These are phyloP conservation scores for Rhynchonycteris naso DNA, from an alignment of 2,797 vertebrate species.

Conservation along the genomic window DNA sequence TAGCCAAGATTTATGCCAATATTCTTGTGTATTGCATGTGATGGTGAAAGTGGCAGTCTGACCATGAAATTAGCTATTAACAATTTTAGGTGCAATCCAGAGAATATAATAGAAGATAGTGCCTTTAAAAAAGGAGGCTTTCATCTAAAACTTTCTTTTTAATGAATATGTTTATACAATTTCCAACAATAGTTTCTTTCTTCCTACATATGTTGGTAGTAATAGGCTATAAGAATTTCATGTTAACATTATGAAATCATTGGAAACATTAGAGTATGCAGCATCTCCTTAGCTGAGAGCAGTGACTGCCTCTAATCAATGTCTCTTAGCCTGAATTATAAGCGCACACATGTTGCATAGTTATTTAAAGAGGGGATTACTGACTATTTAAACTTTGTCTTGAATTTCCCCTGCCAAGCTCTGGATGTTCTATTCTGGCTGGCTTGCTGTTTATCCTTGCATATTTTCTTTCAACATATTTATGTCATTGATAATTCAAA, in stretches of 20 bases:
- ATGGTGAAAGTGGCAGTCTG: background rate
- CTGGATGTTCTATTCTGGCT: conserved; percentile 70
- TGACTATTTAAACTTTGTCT: conserved; percentile 73
- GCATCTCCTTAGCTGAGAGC: background rate
- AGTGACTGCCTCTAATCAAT: conserved; percentile 48
- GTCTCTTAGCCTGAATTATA: conserved; percentile 62
- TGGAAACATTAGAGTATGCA: conserved; percentile 16
- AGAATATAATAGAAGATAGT: conserved; percentile 14
- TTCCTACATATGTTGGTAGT: background rate
- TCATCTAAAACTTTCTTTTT: conserved; percentile 34
- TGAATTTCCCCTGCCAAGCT: conserved; percentile 66
- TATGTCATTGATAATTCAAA: conserved; percentile 59
- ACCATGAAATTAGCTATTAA: conserved; percentile 35
- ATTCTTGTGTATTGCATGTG: background rate
- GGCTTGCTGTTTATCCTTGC: conserved; percentile 68
- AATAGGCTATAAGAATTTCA: conserved; percentile 39
- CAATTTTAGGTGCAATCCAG: conserved; percentile 31
- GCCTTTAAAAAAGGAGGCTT: background rate
- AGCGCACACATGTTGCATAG: conserved; percentile 48
- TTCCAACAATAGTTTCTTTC: conserved; percentile 28
- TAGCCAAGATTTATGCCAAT: background rate
- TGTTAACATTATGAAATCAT: background rate
- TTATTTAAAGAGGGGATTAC: conserved; percentile 65
- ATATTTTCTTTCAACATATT: conserved; percentile 63
- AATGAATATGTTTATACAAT: background rate